Evolutionary conservation across 2,888 invertebrate genomes (phyloP), one percentile per base, ranked within the genome.

Genomic region (Protophormia terraenovae): DNA sequence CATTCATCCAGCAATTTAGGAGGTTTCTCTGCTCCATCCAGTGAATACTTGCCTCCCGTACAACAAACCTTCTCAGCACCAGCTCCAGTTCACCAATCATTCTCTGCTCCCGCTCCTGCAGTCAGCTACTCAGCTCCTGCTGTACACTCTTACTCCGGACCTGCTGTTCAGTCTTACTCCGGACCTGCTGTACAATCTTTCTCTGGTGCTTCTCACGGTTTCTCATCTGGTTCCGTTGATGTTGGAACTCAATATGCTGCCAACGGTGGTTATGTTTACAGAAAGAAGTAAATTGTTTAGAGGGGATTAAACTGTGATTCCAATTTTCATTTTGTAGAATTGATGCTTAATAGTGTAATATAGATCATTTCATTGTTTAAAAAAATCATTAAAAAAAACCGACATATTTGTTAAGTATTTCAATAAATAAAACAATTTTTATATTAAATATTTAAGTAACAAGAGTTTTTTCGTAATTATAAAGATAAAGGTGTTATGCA

Each of bases 221-320:
- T 67, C 22, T 69, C 79, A n/a, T 81, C 78, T n/a, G 67, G 60
- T 14, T 86, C 50, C 38, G 69, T 24, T 66, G 89, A 89, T 88
- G 87, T 84, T 27, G 92, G 89, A 47, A 92, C 92, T 81, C 90
- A 91, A 87, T 92, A 92, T 71, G 92, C 90, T 67, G 88, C 91
- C 88, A 92, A 92, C 72, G 92, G 92, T 41, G 92, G 92, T 84
- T 92, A 92, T 71, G 89, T 91, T 87, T 92, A 92, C 90, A 90
- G 88, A 87, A 91, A 88, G 86, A 88, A 90, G 87, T 90, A 89
- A 89, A 89, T 85, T 35, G 19, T 62, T 16, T 0, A 38, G 8
- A 29, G 1, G 2, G 7, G 0, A 32, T 83, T 67, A 19, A 80
- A 62, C 47, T 78, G 79, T 77, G 76, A 83, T 81, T 79, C 16